These are phyloP conservation scores for Typhlichthys eigenmanni DNA, from an alignment of 2,797 vertebrate genomes.

Conservation along the genomic window DNA sequence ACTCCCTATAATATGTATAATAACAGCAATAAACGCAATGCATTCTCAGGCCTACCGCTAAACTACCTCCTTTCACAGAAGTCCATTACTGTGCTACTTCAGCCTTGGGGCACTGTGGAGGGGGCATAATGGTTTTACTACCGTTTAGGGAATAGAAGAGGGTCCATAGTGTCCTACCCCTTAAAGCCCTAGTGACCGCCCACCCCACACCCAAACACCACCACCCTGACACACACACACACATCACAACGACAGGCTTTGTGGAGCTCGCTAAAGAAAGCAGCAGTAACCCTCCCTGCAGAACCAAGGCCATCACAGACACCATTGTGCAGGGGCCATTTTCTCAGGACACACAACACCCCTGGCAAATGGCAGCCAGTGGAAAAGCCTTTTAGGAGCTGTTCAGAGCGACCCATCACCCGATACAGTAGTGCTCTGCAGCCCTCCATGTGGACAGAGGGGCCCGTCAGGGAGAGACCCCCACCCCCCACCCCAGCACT, in stretches of 20 bases:
- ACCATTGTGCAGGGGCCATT: constrained; percentile 72
- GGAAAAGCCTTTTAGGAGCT: constrained; percentile 71
- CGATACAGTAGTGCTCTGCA: constrained; percentile 70
- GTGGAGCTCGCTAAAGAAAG: constrained; percentile 45
- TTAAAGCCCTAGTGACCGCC: constrained; percentile 16
- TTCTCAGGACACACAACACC: constrained; percentile 83
- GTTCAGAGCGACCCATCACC: constrained; percentile 68
- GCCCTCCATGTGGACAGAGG: constrained; percentile 63
- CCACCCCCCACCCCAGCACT: constrained; percentile 37
- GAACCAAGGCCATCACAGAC: constrained; percentile 72
- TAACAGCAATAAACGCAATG: neutral
- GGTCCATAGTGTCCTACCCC: constrained; percentile 50
- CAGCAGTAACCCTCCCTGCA: constrained; percentile 67
- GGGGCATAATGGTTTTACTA: constrained; percentile 40
- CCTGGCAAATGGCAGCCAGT: constrained; percentile 64
- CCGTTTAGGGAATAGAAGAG: constrained; percentile 46
- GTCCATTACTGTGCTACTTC: constrained; percentile 31
- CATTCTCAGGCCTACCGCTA: neutral
- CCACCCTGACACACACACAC: constrained; percentile 18
- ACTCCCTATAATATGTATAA: too few relatives aligned
- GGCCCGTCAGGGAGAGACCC: constrained; percentile 53
- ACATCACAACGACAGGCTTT: constrained; percentile 68
- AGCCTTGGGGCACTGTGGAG: constrained; percentile 16
- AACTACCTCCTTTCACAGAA: constrained; percentile 16
- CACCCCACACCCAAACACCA: constrained; percentile 56